Evolutionary conservation across 2,888 invertebrate species (phyloP), one percentile per base, ranked within the genome.

Genomic region (Unio pictorum): DNA sequence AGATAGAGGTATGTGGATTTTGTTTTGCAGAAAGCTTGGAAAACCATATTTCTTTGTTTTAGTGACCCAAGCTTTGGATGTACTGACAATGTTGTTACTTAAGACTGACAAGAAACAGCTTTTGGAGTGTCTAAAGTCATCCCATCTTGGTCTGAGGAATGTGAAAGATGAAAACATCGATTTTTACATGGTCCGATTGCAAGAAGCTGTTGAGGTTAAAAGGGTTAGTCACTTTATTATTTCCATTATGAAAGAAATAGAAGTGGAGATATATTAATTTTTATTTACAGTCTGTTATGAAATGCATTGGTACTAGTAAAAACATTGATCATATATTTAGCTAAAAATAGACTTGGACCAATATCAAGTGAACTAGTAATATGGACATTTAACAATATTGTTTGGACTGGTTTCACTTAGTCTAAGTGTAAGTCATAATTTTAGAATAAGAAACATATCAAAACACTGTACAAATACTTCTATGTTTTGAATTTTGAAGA

Each of bases 151-250:
- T 20, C 73, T 89, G 18, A 84, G 79, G 60, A 85, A 87, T 63
- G 79, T 88, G 34, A 80, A 83, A 45, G 80, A 82, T 64, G 86
- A 86, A 34, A 87, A 87, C 67, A 75, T 85, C 7, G 81, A 83
- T 26, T 83, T 80, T 72, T 88, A 89, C 70, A 67, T 84, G 26
- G 66, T 72, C 15, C 80, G 78, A 45, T 76, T 89, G 15, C 65
- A 71, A 8, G 82, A 85, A 55, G 66, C 79, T 5, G 69, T 76
- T 55, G 82, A 85, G 67, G 71, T 72, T 7, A 88, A 88, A 76
- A 81, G 81, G 83, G 87, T 85, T 73, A 62, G 59, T 45, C 15
- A 45, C 45, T 15, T 45, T 45, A 45, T 45, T 45, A 15, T 45
- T 2, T 3, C 15, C 3, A 15, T 45, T 45, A 45, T 45, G 45